These are phyloP conservation scores for Drosophila paucipuncta DNA, from an alignment of 2,888 invertebrate species.

Conservation along the genomic window DNA sequence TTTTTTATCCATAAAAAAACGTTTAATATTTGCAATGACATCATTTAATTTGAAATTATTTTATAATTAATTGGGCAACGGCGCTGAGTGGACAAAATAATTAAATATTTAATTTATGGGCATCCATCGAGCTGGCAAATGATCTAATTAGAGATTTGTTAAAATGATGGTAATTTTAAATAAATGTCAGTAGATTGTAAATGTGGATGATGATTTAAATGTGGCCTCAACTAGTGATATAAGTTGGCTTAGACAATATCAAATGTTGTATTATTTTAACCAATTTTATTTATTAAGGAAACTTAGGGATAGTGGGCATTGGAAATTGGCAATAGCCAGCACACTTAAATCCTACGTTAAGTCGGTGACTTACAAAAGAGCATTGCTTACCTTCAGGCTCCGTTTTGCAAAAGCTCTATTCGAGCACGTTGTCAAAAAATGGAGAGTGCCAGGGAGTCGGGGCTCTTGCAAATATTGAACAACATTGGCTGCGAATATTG, in stretches of 20 bases:
- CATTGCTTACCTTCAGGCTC: constrained; percentile 24
- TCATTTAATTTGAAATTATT: constrained; percentile 74
- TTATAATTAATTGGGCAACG: constrained; percentile 74
- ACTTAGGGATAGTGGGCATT: neutral
- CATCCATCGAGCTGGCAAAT: constrained; percentile 15
- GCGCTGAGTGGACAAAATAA: constrained; percentile 69
- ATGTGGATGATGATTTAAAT: neutral
- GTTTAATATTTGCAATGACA: constrained; percentile 48
- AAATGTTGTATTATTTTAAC: neutral
- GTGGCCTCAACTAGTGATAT: neutral
- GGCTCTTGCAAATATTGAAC: constrained; percentile 65
- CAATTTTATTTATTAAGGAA: neutral
- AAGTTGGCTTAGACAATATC: neutral
- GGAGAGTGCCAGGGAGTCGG: neutral
- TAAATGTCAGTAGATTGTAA: neutral
- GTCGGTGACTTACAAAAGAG: constrained; percentile 6
- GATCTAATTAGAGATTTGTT: constrained; percentile 50
- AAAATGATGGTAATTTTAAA: constrained; percentile 1
- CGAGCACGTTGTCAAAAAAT: constrained; percentile 15
- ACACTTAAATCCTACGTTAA: constrained; percentile 11
- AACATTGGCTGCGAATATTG: constrained; percentile 73
- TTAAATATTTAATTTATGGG: constrained; percentile 75
- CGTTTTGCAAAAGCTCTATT: constrained; percentile 1
- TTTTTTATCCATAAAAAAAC: constrained; percentile 45
- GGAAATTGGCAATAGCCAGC: neutral